A percentile compares a stretch with the other conserved stretches of the same genome.
Evolutionary conservation across 2,113 vertebrate genomes (phyloP).

Genomic region (Mastomys natalensis): DNA sequence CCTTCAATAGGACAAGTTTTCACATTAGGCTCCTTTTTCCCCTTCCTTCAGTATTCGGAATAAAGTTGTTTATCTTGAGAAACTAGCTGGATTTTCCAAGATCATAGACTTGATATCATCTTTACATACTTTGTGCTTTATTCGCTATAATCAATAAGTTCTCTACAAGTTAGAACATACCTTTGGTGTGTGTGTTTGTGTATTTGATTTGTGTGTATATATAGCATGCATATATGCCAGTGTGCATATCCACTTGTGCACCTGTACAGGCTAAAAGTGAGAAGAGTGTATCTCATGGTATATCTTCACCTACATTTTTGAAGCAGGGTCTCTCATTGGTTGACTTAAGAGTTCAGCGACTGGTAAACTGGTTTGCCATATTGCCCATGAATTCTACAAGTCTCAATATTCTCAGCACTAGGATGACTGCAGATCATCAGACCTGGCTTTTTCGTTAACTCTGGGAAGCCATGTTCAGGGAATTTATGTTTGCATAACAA

Average conservation of each 20-base stretch:
- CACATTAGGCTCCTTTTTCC: not conserved
- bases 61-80: not conserved
- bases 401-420: not conserved
- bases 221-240: not conserved
- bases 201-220: too few relatives aligned
- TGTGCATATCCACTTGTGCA: not conserved
- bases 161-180: conserved; percentile 83
- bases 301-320: not conserved
- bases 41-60: not conserved
- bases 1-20: not conserved
- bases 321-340: not conserved
- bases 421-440: not conserved
- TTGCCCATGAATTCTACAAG: not conserved
- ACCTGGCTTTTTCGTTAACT: not conserved
- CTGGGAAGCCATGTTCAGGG: too few relatives aligned
- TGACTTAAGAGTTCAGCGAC: not conserved
- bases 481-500: too few relatives aligned
- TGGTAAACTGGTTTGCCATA: not conserved
- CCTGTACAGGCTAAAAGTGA: not conserved
- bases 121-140: not conserved
- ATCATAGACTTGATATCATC: not conserved
- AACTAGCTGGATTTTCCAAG: not conserved
- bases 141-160: conserved; percentile 88
- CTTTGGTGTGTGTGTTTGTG: too few relatives aligned
- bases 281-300: not conserved